A percentile compares a stretch with the other conserved stretches of the same genome.
Evolutionary conservation across 1,140 invertebrate genomes (phyloP).

Genomic region (Cepaea nemoralis): DNA sequence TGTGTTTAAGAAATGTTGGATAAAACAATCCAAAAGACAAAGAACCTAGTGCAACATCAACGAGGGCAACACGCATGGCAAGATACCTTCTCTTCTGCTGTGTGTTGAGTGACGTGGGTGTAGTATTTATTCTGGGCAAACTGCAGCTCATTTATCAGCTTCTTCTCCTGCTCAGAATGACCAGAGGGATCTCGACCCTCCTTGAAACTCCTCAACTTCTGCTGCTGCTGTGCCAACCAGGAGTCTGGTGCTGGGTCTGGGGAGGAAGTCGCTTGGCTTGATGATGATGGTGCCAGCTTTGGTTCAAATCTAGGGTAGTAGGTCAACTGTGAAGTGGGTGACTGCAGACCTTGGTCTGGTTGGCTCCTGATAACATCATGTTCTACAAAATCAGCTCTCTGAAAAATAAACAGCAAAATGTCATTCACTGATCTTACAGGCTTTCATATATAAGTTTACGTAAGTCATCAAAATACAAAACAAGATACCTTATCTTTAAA

Average conservation of each 20-base stretch:
- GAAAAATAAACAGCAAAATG: background rate
- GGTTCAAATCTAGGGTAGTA: constrained; percentile 62
- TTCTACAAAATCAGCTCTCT: constrained; percentile 38
- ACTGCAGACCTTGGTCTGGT: constrained; percentile 36
- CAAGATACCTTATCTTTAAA: too few relatives aligned
- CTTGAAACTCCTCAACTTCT: constrained; percentile 66
- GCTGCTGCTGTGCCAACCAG: constrained; percentile 73
- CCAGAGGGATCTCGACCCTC: constrained; percentile 57
- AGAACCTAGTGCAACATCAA: too few relatives aligned
- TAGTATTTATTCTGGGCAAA: constrained; percentile 66
- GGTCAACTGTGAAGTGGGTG: constrained; percentile 51
- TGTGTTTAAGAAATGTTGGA: too few relatives aligned
- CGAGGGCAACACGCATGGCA: background rate
- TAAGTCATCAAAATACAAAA: too few relatives aligned
- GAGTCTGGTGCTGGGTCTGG: constrained; percentile 54
- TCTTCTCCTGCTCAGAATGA: constrained; percentile 64
- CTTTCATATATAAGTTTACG: too few relatives aligned
- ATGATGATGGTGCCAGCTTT: constrained; percentile 30
- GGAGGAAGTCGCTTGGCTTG: constrained; percentile 45
- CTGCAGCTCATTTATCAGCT: constrained; percentile 68
- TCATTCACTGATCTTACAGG: too few relatives aligned
- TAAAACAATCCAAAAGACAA: too few relatives aligned
- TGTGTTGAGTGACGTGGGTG: constrained; percentile 58
- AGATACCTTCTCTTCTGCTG: constrained; percentile 55
- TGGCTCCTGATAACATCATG: constrained; percentile 45